phyloP scores from a whole-genome alignment of 2,113 vertebrate genomes.

The Geothlypis trichas region DNA sequence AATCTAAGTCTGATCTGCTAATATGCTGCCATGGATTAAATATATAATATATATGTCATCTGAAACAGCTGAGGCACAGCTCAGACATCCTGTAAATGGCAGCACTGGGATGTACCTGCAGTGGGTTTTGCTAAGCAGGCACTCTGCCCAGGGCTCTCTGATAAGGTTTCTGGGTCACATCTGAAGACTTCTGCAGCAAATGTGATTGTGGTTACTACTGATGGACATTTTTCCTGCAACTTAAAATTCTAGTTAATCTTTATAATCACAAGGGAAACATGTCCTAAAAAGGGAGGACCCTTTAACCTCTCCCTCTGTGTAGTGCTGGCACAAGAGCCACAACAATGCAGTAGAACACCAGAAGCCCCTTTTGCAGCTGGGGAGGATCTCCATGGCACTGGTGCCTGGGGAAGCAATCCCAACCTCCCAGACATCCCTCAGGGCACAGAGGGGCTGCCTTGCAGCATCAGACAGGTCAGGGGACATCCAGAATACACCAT shows the following conservation, averaged over 20 bases:
- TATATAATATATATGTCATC: neutral
- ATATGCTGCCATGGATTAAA: constrained; percentile 41
- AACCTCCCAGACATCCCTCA: rapidly evolving
- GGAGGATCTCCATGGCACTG: neutral
- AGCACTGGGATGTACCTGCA: neutral
- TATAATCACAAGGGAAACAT: neutral
- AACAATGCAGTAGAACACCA: neutral
- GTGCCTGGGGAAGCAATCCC: neutral
- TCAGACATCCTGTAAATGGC: neutral
- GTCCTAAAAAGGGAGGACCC: neutral
- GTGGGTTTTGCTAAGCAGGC: neutral
- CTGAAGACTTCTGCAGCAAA: neutral
- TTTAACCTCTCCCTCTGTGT: neutral
- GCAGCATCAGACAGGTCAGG: neutral
- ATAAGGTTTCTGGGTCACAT: constrained; percentile 15
- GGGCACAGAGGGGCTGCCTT: neutral
- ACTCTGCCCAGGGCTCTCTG: neutral
- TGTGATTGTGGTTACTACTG: neutral
- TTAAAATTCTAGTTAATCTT: neutral
- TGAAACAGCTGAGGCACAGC: neutral
- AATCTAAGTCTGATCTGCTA: constrained; percentile 47
- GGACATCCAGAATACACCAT: neutral
- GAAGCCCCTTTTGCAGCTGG: neutral
- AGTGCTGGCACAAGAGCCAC: neutral
- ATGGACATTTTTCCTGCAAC: neutral